These are phyloP conservation scores for Lithophane semibrunnea DNA, from an alignment of 2,888 invertebrate genomes.

Conservation along the genomic window DNA sequence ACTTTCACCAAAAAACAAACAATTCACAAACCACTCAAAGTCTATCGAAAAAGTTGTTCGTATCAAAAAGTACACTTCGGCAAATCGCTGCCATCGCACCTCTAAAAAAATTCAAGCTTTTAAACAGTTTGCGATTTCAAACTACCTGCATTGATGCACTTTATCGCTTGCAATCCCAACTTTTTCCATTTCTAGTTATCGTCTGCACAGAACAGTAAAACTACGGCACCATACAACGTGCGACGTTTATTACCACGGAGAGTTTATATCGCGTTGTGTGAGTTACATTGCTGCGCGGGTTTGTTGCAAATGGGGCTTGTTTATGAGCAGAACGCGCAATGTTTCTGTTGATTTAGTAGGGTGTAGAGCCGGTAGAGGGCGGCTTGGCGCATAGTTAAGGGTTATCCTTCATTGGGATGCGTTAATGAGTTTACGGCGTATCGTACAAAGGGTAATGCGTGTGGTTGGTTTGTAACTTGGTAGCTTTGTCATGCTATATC, in stretches of 20 bases:
- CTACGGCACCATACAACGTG: constrained; percentile 44
- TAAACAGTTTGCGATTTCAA: constrained; percentile 39
- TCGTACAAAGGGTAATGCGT: constrained; percentile 19
- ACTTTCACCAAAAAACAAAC: background rate
- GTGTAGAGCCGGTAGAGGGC: constrained; percentile 9
- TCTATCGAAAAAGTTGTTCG: constrained; percentile 1
- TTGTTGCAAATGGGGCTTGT: constrained; percentile 62
- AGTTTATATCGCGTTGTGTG: constrained; percentile 59
- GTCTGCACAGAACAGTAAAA: constrained; percentile 54
- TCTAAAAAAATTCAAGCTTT: constrained; percentile 29
- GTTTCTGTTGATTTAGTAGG: constrained; percentile 58
- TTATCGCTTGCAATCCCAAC: constrained; percentile 63
- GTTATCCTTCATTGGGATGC: constrained; percentile 53
- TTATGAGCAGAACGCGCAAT: constrained; percentile 66
- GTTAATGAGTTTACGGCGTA: constrained; percentile 57
- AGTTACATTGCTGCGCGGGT: constrained; percentile 62
- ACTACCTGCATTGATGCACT: constrained; percentile 56
- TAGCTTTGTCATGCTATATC: constrained; percentile 11
- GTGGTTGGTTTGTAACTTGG: constrained; percentile 12
- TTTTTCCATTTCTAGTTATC: constrained; percentile 67
- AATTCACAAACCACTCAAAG: background rate
- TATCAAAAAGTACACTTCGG: constrained; percentile 11
- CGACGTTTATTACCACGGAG: constrained; percentile 56
- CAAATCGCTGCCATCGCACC: constrained; percentile 8
- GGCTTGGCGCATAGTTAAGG: constrained; percentile 43